Evolutionary conservation across 2,888 invertebrate species (phyloP).

Genomic region (Eupithecia dodoneata): DNA sequence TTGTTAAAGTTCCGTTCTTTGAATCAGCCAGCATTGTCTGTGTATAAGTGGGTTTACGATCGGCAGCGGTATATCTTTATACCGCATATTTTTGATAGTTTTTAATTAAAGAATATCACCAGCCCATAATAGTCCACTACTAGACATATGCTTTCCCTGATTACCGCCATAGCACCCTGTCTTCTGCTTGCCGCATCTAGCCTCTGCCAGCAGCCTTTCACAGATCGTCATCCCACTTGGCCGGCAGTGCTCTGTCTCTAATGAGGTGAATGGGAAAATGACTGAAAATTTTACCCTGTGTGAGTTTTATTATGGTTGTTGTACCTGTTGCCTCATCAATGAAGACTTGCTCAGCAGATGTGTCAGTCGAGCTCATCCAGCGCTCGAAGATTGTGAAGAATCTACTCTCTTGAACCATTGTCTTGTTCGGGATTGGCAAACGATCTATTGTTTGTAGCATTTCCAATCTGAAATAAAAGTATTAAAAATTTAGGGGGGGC

Average conservation of each 20-base stretch:
- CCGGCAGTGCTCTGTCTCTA: background rate
- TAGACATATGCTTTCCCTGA: too few species aligned
- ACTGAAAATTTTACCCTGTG: background rate
- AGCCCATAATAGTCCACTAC: background rate
- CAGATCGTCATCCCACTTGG: background rate
- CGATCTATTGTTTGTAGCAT: constrained; percentile 91
- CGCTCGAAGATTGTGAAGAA: constrained; percentile 93
- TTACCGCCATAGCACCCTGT: background rate
- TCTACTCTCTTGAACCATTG: constrained; percentile 95
- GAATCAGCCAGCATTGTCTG: background rate
- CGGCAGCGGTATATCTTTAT: background rate
- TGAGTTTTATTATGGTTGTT: background rate
- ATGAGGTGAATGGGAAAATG: background rate
- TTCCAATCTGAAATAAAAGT: constrained; percentile 83
- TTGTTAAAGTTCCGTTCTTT: background rate
- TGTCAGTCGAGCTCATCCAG: constrained; percentile 87
- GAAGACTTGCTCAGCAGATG: constrained; percentile 58
- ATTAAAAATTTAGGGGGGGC: background rate
- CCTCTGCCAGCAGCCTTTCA: background rate
- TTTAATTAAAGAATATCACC: background rate
- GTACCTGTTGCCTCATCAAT: constrained; percentile 78
- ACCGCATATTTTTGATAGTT: background rate
- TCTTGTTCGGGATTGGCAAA: constrained; percentile 96
- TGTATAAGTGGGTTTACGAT: background rate
- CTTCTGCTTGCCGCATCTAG: background rate